Evolutionary conservation across 2,797 vertebrate genomes (phyloP).

Genomic region (Typhlichthys eigenmanni): DNA sequence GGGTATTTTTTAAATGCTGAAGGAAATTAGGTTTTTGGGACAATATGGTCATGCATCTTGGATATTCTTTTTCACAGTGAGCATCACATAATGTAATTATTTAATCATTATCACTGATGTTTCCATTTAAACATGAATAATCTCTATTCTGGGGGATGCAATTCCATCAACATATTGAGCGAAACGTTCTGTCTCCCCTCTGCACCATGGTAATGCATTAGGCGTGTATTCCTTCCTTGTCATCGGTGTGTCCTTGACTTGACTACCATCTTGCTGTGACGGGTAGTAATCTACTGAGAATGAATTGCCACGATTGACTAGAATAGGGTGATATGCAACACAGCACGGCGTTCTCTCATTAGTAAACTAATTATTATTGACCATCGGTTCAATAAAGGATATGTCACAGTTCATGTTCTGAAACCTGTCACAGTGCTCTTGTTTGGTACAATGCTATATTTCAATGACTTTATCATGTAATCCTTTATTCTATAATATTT

Average conservation of each 20-base stretch:
- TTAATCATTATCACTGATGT: conserved; percentile 50
- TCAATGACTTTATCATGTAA: no score
- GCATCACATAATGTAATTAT: conserved; percentile 45
- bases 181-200: conserved; percentile 5
- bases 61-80: conserved; percentile 21
- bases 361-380: no score
- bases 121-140: conserved; percentile 46
- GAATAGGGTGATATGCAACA: no score
- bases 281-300: no score
- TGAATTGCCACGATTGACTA: no score
- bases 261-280: no score
- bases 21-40: conserved; percentile 40
- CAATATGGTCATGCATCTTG: conserved; percentile 33
- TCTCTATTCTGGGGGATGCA: conserved; percentile 17
- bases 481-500: no score
- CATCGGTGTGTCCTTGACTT: conserved; percentile 46
- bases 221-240: conserved; percentile 24
- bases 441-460: no score
- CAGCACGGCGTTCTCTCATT: no score
- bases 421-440: no score
- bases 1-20: conserved; percentile 28
- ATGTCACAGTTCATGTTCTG: no score
- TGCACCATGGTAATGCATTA: conserved; percentile 42
- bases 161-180: conserved; percentile 40
- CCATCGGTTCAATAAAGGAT: no score